Conservation (phyloP, 2,113 vertebrate species). For the Nyctereutes procyonoides region DNA sequence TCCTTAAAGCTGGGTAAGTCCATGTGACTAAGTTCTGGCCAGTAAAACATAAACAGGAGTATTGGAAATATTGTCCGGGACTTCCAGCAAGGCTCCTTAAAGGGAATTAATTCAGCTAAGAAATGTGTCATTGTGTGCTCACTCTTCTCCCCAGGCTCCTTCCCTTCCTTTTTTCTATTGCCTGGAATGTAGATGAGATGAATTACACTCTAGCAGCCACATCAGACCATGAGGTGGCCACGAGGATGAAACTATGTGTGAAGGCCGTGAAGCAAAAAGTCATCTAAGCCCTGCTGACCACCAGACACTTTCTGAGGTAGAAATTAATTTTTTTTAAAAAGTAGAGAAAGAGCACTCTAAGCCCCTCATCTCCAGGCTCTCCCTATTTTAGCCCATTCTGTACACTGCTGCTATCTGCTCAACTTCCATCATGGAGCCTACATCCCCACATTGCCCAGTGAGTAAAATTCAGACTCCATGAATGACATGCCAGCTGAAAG, state of each 20-base stretch:
- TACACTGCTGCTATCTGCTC: background rate
- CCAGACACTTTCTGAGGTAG: background rate
- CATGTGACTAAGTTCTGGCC: background rate
- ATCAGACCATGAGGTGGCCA: background rate
- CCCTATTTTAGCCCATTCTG: background rate
- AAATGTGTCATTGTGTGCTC: background rate
- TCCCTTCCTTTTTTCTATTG: background rate
- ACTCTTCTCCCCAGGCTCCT: background rate
- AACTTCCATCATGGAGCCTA: background rate
- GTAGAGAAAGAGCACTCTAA: background rate
- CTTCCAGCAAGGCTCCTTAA: slow-evolving; percentile 18
- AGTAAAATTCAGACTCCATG: slow-evolving; percentile 15
- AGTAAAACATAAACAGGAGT: background rate
- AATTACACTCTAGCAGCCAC: background rate
- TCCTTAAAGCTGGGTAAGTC: background rate
- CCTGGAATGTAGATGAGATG: background rate
- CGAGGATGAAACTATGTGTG: background rate
- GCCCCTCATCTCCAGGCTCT: background rate
- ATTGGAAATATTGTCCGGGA: background rate
- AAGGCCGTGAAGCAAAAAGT: background rate
- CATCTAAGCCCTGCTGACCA: background rate
- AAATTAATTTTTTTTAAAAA: background rate
- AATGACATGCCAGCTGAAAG: background rate
- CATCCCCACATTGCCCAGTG: background rate
- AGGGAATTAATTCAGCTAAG: background rate